Evolutionary conservation across 2,888 invertebrate genomes (phyloP).

Genomic region (Protonemura montana): DNA sequence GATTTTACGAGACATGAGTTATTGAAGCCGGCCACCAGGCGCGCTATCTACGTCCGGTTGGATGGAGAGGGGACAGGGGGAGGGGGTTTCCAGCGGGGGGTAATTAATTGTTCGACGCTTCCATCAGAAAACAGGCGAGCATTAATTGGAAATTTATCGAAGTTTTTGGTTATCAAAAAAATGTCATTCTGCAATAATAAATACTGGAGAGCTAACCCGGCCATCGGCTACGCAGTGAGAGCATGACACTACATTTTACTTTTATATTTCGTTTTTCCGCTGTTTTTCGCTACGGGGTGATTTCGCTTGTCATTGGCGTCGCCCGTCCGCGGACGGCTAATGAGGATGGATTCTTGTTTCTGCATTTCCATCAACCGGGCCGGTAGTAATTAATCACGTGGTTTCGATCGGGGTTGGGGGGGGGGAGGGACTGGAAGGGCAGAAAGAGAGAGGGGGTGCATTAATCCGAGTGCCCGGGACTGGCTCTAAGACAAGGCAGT

Average conservation of each 20-base stretch:
- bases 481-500: not conserved
- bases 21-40: constrained; percentile 45
- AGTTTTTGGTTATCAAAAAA: constrained; percentile 49
- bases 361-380: constrained; percentile 27
- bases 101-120: constrained; percentile 25
- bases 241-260: constrained; percentile 25
- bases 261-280: constrained; percentile 33
- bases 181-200: constrained; percentile 48
- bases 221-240: not conserved
- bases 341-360: constrained; percentile 37
- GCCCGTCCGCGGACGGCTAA: constrained; percentile 13
- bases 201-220: not conserved
- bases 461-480: not conserved
- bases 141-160: constrained; percentile 51
- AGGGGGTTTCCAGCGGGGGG: not conserved
- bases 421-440: not conserved
- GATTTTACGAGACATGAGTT: constrained; percentile 49
- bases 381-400: constrained; percentile 22
- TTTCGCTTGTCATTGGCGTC: constrained; percentile 18
- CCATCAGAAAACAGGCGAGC: constrained; percentile 35
- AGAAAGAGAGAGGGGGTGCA: not conserved
- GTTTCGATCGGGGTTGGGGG: not conserved
- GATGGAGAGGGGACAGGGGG: not conserved
- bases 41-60: constrained; percentile 17
- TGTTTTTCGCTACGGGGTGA: constrained; percentile 9